Base-by-base conservation (phyloP, 2,888 invertebrate species). In the Bugula neritina region DNA sequence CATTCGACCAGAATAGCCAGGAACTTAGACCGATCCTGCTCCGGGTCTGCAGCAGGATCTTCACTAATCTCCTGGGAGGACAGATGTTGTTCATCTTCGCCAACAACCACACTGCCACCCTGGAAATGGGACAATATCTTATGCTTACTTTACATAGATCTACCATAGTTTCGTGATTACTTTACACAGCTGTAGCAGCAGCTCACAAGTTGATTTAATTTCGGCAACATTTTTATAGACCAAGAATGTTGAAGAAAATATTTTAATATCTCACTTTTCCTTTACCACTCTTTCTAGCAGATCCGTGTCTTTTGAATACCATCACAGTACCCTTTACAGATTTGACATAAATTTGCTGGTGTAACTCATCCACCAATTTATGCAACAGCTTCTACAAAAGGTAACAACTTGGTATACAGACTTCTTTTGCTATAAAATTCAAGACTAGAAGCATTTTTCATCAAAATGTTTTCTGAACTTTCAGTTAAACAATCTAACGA, bases 1-100 rank as follows among this genome's bases (percentile, higher is more conserved):
- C 94, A 93, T 81, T 94, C 93, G 0, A 94, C 89, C 58, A 94
- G 88, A 78, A 85, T 83, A 78, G 91, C 90, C 80, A 93, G 89
- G 74, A 90, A 91, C 80, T 90, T 88, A 75, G 88, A 88, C 69
- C 89, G 87, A 72, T 85, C 81, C 21, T 80, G 81, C 74, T 84
- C 84, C 10, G 83, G 82, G 72, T 84, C 81, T 1, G 71, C 72
- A 54, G 72, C 75, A 13, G 76, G 71, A 71, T 79, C 79, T 72
- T 82, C 81, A 2, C 72, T 71, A 54, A 74, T 73, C 27, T 73
- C 71, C 43, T 72, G 74, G 31, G 10, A 25, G n/a, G 63, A 27
- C 10, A 63, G n/a, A 31, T 63, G 27, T 31, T 63, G 63, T n/a
- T 63, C 63, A 63, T 63, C 63, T 34, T 29, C 31, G 31, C 63